Evolutionary conservation across 2,797 vertebrate species (phyloP).

Genomic region (Nannoperca obscura): DNA sequence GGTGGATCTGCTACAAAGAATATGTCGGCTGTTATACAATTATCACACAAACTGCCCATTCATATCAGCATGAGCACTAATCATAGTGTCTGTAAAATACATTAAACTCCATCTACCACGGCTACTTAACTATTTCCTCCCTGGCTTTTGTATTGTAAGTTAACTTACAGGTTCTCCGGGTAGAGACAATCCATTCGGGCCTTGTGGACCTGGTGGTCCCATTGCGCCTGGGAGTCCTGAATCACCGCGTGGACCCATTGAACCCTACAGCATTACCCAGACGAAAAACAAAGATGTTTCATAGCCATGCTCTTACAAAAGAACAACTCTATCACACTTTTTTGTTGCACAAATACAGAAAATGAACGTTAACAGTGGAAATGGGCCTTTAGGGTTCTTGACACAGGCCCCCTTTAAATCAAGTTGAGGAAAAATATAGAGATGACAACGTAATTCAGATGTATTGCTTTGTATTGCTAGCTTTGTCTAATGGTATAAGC

Average conservation of each 20-base stretch:
- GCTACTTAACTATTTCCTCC: background rate
- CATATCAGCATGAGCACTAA: constrained; percentile 17
- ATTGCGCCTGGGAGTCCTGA: constrained; percentile 89
- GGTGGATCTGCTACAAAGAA: constrained; percentile 29
- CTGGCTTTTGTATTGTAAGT: background rate
- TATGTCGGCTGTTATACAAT: constrained; percentile 1
- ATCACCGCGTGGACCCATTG: constrained; percentile 93
- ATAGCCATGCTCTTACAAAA: constrained; percentile 15
- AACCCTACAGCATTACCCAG: constrained; percentile 84
- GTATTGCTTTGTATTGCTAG: constrained; percentile 35
- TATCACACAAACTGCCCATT: constrained; percentile 32
- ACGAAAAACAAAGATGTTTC: constrained; percentile 33
- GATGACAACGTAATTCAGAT: constrained; percentile 69
- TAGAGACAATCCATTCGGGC: constrained; percentile 95
- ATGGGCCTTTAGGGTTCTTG: constrained; percentile 33
- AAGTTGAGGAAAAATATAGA: constrained; percentile 57
- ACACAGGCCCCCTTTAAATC: constrained; percentile 47
- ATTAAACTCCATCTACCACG: constrained; percentile 10
- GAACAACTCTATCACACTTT: constrained; percentile 24
- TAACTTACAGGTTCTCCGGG: constrained; percentile 94
- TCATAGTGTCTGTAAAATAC: constrained; percentile 10
- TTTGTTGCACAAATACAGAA: constrained; percentile 26
- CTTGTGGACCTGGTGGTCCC: constrained; percentile 97
- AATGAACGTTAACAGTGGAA: constrained; percentile 37
- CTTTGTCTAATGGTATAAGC: constrained; percentile 20